phyloP scores from a whole-genome alignment of 2,888 invertebrate genomes.

The Cenopis cana region DNA sequence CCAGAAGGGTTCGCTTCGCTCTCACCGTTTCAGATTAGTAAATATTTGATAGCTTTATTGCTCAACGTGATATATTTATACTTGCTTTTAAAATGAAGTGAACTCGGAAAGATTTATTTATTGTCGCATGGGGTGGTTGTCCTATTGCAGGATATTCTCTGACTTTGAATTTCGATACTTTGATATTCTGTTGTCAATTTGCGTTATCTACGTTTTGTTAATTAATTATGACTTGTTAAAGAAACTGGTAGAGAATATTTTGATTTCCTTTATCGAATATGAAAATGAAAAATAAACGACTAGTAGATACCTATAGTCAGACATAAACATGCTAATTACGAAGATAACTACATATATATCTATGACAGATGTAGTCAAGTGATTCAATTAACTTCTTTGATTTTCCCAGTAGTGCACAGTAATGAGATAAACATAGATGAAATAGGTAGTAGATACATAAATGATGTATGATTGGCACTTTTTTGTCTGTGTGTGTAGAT shows the following conservation, averaged over 20 bases:
- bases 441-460: background rate
- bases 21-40: conserved; percentile 83
- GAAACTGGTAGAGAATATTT: background rate
- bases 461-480: conserved; percentile 14
- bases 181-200: conserved; percentile 7
- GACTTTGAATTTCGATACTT: conserved; percentile 31
- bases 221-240: background rate
- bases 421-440: conserved; percentile 24
- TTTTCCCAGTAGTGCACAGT: conserved; percentile 21
- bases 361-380: conserved; percentile 12
- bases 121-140: conserved; percentile 45
- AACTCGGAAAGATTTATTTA: conserved; percentile 53
- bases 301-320: background rate
- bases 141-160: conserved; percentile 46
- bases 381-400: conserved; percentile 39
- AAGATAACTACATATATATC: background rate
- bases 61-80: conserved; percentile 80
- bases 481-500: background rate
- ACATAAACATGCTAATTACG: background rate
- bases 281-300: background rate
- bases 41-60: conserved; percentile 85
- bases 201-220: background rate
- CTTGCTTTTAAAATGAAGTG: conserved; percentile 73
- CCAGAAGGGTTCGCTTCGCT: conserved; percentile 81
- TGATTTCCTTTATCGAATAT: background rate